Percentiles rank a stretch among this genome's conserved stretches.
These are phyloP conservation scores for Aradus depressus DNA, from an alignment of 2,888 invertebrate genomes.

Conservation along the genomic window DNA sequence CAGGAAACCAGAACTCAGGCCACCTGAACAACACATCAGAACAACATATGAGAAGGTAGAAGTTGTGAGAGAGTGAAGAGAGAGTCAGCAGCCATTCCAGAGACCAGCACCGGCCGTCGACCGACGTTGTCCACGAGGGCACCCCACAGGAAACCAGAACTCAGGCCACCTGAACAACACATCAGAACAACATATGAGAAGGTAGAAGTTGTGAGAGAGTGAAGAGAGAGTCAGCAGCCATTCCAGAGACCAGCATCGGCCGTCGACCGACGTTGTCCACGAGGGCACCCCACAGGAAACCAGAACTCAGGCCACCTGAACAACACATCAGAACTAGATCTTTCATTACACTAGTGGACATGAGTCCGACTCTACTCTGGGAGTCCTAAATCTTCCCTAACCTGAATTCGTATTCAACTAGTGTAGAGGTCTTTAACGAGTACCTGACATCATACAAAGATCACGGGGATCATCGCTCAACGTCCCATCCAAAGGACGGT, in stretches of 20 bases:
- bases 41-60: slow-evolving; percentile 47
- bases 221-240: slow-evolving; percentile 43
- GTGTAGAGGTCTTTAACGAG: no score
- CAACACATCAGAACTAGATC: no score
- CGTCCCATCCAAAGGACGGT: no score
- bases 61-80: slow-evolving; percentile 49
- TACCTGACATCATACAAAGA: no score
- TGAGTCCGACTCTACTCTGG: no score
- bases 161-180: slow-evolving; percentile 48
- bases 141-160: slow-evolving; percentile 72
- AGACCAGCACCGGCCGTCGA: slow-evolving; percentile 47
- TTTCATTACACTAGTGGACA: no score
- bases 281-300: slow-evolving; percentile 67
- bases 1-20: slow-evolving; percentile 60
- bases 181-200: no score
- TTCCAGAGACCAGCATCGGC: slow-evolving; percentile 43
- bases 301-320: slow-evolving; percentile 56
- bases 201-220: slow-evolving; percentile 49
- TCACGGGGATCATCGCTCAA: no score
- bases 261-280: slow-evolving; percentile 65
- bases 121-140: slow-evolving; percentile 64
- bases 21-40: slow-evolving; percentile 46
- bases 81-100: slow-evolving; percentile 43
- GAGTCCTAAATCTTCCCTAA: no score
- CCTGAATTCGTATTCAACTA: no score